Evolutionary conservation across 1,140 invertebrate genomes (phyloP).

Genomic region (Macrocentrus cingulum): DNA sequence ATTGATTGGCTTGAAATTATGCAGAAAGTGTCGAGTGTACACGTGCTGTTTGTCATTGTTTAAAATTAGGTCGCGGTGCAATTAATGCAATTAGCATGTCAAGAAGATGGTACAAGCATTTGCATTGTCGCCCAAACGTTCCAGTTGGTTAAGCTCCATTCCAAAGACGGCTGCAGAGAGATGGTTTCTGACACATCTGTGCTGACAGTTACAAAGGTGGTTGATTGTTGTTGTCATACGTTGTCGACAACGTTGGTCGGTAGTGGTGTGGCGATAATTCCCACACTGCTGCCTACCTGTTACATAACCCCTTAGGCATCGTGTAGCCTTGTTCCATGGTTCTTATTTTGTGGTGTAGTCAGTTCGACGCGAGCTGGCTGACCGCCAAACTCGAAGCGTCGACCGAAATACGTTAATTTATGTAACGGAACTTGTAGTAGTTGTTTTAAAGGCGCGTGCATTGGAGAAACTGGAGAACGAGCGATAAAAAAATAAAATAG

Average conservation of each 20-base stretch:
- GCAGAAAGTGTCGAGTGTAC: neutral
- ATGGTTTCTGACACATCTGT: conserved; percentile 1
- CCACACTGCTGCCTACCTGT: conserved; percentile 38
- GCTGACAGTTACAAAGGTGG: conserved; percentile 19
- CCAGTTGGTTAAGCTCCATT: neutral
- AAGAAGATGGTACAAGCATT: conserved; percentile 16
- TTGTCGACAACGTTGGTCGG: conserved; percentile 30
- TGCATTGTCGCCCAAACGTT: conserved; percentile 1
- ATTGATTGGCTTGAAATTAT: too few relatives aligned
- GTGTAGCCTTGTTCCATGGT: conserved; percentile 43
- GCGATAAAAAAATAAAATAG: conserved; percentile 1
- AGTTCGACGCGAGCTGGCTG: conserved; percentile 48
- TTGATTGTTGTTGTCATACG: conserved; percentile 1
- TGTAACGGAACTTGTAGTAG: conserved; percentile 42
- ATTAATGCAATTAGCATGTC: conserved; percentile 24
- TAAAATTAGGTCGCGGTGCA: conserved; percentile 1
- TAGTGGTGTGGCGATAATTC: conserved; percentile 25
- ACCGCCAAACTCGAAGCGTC: conserved; percentile 47
- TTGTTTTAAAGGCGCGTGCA: conserved; percentile 23
- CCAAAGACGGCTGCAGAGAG: neutral
- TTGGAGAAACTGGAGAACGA: conserved; percentile 18
- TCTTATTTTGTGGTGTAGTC: conserved; percentile 50
- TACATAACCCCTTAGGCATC: conserved; percentile 43
- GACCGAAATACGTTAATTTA: conserved; percentile 55
- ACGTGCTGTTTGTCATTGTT: neutral